Conservation (phyloP, 2,113 vertebrate genomes). For the Callithrix jacchus region DNA sequence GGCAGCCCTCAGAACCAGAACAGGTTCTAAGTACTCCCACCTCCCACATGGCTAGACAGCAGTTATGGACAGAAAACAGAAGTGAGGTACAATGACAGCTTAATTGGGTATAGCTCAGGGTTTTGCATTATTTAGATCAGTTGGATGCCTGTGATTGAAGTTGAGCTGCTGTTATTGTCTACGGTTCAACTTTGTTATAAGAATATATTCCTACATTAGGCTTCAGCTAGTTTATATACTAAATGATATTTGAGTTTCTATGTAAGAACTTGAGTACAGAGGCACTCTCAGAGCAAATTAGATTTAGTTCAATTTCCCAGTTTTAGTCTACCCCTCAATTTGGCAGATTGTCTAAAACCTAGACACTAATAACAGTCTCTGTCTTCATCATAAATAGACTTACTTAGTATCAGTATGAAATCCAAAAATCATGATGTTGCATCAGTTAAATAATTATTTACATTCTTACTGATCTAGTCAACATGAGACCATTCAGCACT, state of each 20-base stretch:
- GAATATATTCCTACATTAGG: neutral
- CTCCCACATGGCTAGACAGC: neutral
- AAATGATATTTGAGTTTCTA: neutral
- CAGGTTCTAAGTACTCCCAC: neutral
- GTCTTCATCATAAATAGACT: neutral
- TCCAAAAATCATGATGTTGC: neutral
- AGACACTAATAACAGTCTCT: neutral
- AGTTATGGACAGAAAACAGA: neutral
- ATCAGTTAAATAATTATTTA: neutral
- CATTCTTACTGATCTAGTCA: neutral
- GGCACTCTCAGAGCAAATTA: neutral
- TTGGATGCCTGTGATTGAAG: neutral
- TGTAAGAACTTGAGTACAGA: neutral
- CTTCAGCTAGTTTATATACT: neutral
- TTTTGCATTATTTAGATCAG: neutral
- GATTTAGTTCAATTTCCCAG: neutral
- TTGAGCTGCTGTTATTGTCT: neutral
- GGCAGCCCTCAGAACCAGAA: neutral
- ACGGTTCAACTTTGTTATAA: neutral
- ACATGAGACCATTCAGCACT: neutral
- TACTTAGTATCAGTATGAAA: neutral
- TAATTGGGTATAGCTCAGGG: neutral
- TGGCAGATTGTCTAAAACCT: neutral
- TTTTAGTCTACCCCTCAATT: neutral
- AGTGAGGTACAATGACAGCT: neutral